A percentile compares a stretch with the other conserved stretches of the same genome.
These are phyloP conservation scores for Diplazon laetatorius DNA, from an alignment of 2,888 invertebrate species.

Conservation along the genomic window DNA sequence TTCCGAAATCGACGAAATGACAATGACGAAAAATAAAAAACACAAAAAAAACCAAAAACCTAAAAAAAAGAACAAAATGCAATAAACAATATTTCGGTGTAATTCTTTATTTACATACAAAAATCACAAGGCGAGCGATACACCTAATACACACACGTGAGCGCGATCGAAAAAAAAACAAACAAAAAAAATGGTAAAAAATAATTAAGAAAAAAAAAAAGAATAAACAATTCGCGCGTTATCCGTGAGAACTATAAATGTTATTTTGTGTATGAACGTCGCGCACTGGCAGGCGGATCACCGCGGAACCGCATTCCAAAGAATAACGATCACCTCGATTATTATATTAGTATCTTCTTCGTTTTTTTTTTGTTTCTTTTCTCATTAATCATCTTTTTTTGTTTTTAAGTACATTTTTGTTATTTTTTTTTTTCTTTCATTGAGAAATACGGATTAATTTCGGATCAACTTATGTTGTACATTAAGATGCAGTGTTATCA, in stretches of 20 bases:
- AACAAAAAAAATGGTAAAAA: slow-evolving; percentile 7
- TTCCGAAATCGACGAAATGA: background rate
- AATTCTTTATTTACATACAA: slow-evolving; percentile 70
- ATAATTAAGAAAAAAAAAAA: slow-evolving; percentile 10
- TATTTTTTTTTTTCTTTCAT: slow-evolving; percentile 45
- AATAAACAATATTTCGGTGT: slow-evolving; percentile 37
- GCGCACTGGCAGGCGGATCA: slow-evolving; percentile 52
- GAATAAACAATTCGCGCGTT: slow-evolving; percentile 25
- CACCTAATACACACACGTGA: slow-evolving; percentile 16
- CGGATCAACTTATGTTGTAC: slow-evolving; percentile 30
- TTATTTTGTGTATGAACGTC: slow-evolving; percentile 37
- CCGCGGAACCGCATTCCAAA: slow-evolving; percentile 29
- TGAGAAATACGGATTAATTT: slow-evolving; percentile 39
- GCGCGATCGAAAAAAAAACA: slow-evolving; percentile 3
- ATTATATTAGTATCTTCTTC: slow-evolving; percentile 2
- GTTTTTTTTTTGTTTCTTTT: slow-evolving; percentile 37
- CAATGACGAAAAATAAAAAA: slow-evolving; percentile 21
- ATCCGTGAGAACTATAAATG: slow-evolving; percentile 47
- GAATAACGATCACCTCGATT: slow-evolving; percentile 40
- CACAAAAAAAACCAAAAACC: too few species aligned
- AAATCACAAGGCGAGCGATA: slow-evolving; percentile 62
- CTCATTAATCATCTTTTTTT: slow-evolving; percentile 31
- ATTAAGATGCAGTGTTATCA: slow-evolving; percentile 51
- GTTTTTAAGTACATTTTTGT: slow-evolving; percentile 48
- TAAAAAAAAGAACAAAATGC: background rate